These are phyloP conservation scores for Hypotaenidia okinawae DNA, from an alignment of 2,797 vertebrate genomes.

Conservation along the genomic window DNA sequence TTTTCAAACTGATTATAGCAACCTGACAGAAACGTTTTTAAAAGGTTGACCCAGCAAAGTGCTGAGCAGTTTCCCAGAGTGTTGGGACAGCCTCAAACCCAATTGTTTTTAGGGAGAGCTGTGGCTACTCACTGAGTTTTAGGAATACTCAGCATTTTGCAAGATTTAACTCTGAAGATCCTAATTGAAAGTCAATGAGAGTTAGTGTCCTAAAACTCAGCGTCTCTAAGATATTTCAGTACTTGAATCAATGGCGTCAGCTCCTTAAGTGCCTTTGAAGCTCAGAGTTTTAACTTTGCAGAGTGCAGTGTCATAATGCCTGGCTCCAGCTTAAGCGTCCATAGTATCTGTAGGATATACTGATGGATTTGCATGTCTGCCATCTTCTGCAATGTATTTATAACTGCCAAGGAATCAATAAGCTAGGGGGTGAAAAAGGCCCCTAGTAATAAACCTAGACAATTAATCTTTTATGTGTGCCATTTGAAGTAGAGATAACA, in stretches of 20 bases:
- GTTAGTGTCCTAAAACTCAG: constrained; percentile 31
- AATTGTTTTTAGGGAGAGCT: constrained; percentile 19
- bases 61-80: background rate
- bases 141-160: constrained; percentile 51
- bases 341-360: background rate
- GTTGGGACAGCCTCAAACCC: background rate
- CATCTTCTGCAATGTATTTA: background rate
- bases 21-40: constrained; percentile 23
- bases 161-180: constrained; percentile 33
- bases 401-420: background rate
- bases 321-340: background rate
- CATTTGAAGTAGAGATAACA: background rate
- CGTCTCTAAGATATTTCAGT: constrained; percentile 20
- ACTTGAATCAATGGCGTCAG: constrained; percentile 30
- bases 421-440: background rate
- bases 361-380: background rate
- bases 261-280: background rate
- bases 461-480: background rate
- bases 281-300: background rate
- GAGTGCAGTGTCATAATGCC: background rate
- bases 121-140: background rate
- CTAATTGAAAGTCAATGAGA: constrained; percentile 54
- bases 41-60: constrained; percentile 20
- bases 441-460: background rate
- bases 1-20: constrained; percentile 45